Evolutionary conservation across 1,140 invertebrate species (phyloP).

Genomic region (Neelides sp.): DNA sequence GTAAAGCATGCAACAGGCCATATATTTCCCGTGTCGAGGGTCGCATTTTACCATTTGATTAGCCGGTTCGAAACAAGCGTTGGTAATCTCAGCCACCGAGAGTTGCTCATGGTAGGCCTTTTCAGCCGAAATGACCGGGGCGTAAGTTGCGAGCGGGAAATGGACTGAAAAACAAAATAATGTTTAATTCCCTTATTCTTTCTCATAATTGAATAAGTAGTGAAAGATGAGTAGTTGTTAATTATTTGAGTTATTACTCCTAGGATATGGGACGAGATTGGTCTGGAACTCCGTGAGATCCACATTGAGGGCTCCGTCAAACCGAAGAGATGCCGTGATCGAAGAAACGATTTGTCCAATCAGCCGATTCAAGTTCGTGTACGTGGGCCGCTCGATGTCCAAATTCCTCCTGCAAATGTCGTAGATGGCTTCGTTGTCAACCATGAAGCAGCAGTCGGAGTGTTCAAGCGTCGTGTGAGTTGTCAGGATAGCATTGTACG

Average conservation of each 20-base stretch:
- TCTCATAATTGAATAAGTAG: no score
- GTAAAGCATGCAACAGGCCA: slow-evolving; percentile 77
- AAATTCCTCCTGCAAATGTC: slow-evolving; percentile 79
- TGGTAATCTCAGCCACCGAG: slow-evolving; percentile 74
- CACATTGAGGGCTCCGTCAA: slow-evolving; percentile 77
- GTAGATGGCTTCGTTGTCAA: slow-evolving; percentile 68
- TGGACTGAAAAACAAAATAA: no score
- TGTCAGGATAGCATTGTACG: slow-evolving; percentile 50
- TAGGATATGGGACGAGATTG: slow-evolving; percentile 70
- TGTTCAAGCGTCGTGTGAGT: slow-evolving; percentile 53
- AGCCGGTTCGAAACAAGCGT: slow-evolving; percentile 74
- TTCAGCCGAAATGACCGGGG: slow-evolving; percentile 62
- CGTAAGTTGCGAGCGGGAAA: slow-evolving; percentile 67
- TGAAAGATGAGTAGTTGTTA: no score
- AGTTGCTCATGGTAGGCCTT: slow-evolving; percentile 75
- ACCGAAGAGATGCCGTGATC: slow-evolving; percentile 73
- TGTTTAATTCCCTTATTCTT: no score
- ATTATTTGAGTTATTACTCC: no score
- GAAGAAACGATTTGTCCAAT: slow-evolving; percentile 77
- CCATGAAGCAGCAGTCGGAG: slow-evolving; percentile 55
- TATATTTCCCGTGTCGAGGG: slow-evolving; percentile 62
- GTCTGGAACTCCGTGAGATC: slow-evolving; percentile 72
- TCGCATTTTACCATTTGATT: slow-evolving; percentile 92
- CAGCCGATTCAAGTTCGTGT: slow-evolving; percentile 62
- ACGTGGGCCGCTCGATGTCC: slow-evolving; percentile 72